These are phyloP conservation scores for Thecophora atra DNA, from an alignment of 2,888 invertebrate species.

Conservation along the genomic window DNA sequence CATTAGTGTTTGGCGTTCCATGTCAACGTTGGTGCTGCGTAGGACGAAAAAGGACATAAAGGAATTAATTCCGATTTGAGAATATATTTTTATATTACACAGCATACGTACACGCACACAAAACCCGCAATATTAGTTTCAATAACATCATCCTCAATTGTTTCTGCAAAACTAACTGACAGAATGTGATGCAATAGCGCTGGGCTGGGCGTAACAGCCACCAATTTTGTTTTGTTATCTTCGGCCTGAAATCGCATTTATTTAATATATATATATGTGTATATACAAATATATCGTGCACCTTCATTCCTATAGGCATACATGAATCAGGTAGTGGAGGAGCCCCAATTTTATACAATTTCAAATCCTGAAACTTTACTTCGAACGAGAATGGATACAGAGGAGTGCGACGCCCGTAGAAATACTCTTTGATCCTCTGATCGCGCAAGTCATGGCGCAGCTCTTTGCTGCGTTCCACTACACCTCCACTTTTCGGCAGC, in stretches of 20 bases:
- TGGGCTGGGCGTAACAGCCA: slow-evolving; percentile 79
- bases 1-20: slow-evolving; percentile 86
- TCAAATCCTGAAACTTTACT: slow-evolving; percentile 88
- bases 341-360: slow-evolving; percentile 94
- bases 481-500: slow-evolving; percentile 96
- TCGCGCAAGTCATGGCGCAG: slow-evolving; percentile 81
- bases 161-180: slow-evolving; percentile 87
- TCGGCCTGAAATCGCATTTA: slow-evolving; percentile 69
- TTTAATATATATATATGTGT: not conserved
- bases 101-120: slow-evolving; percentile 83
- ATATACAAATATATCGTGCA: slow-evolving; percentile 42
- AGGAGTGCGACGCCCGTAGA: slow-evolving; percentile 86
- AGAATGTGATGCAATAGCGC: slow-evolving; percentile 87
- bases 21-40: slow-evolving; percentile 88
- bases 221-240: slow-evolving; percentile 90
- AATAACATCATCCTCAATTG: slow-evolving; percentile 84
- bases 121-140: slow-evolving; percentile 90
- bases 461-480: slow-evolving; percentile 83
- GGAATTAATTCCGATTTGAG: too few relatives aligned
- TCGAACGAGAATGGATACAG: slow-evolving; percentile 95
- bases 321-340: slow-evolving; percentile 93
- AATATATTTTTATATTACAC: not conserved
- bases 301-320: slow-evolving; percentile 95
- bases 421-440: slow-evolving; percentile 88
- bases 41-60: slow-evolving; percentile 48